Evolutionary conservation across 2,888 invertebrate species (phyloP).

Genomic region (Vanessa cardui): DNA sequence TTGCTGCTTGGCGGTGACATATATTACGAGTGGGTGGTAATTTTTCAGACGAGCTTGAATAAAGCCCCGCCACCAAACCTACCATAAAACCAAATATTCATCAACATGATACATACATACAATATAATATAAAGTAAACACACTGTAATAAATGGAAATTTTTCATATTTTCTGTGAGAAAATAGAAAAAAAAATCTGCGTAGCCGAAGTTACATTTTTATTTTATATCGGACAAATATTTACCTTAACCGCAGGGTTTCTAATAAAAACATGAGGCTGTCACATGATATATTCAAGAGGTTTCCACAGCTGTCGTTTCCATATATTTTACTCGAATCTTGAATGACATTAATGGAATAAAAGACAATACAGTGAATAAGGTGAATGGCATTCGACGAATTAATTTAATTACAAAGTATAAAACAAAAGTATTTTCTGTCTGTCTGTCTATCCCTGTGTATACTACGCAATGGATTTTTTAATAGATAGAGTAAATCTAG

Average conservation of each 20-base stretch:
- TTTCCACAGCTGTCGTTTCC: slow-evolving; percentile 35
- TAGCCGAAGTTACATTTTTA: slow-evolving; percentile 14
- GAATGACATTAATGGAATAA: slow-evolving; percentile 31
- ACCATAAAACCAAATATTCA: too few relatives aligned
- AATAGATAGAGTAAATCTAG: too few relatives aligned
- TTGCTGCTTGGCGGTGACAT: too few relatives aligned
- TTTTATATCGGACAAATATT: slow-evolving; percentile 30
- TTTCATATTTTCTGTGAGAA: background rate
- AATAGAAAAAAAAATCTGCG: background rate
- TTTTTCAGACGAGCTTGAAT: too few relatives aligned
- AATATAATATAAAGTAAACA: background rate
- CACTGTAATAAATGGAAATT: background rate
- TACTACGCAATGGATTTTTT: too few relatives aligned
- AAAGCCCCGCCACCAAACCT: too few relatives aligned
- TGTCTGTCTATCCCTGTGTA: too few relatives aligned
- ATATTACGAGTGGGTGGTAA: too few relatives aligned
- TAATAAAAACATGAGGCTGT: slow-evolving; percentile 36
- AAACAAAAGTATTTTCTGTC: too few relatives aligned
- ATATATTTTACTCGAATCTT: slow-evolving; percentile 32
- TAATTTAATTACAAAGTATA: background rate
- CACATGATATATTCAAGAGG: slow-evolving; percentile 38
- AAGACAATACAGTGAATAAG: slow-evolving; percentile 9
- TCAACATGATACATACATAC: too few relatives aligned
- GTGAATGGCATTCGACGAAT: background rate
- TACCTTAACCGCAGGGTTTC: slow-evolving; percentile 30